These are phyloP conservation scores for Eupithecia subumbrata DNA, from an alignment of 2,888 invertebrate genomes.

Conservation along the genomic window DNA sequence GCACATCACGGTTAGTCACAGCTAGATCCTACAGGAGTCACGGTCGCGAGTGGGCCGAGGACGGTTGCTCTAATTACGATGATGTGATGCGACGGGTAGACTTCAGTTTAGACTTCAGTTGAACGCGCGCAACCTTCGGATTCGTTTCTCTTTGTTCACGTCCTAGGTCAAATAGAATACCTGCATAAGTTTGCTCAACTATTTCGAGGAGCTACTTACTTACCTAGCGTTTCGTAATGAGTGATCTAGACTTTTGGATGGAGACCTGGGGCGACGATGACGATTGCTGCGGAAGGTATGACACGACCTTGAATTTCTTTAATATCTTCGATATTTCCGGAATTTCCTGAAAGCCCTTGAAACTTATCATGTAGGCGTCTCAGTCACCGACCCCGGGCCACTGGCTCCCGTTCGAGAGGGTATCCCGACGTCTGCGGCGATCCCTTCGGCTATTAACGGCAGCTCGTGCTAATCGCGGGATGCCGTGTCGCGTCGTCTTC, in stretches of 20 bases:
- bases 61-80: slow-evolving; percentile 53
- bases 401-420: slow-evolving; percentile 2
- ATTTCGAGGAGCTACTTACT: not conserved
- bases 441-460: not conserved
- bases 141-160: slow-evolving; percentile 17
- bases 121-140: slow-evolving; percentile 54
- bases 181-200: not conserved
- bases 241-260: slow-evolving; percentile 37
- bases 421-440: not conserved
- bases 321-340: not conserved
- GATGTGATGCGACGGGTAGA: slow-evolving; percentile 28
- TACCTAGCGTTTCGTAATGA: slow-evolving; percentile 24
- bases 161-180: not conserved
- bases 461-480: slow-evolving; percentile 13
- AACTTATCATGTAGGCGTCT: not conserved
- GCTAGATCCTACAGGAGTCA: slow-evolving; percentile 27
- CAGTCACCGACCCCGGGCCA: slow-evolving; percentile 16
- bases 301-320: not conserved
- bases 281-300: slow-evolving; percentile 41
- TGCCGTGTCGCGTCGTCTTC: slow-evolving; percentile 19
- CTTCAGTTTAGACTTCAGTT: slow-evolving; percentile 25
- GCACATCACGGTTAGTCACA: slow-evolving; percentile 14
- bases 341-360: not conserved
- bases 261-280: slow-evolving; percentile 47
- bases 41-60: slow-evolving; percentile 38